Base-by-base conservation (phyloP, 1,140 invertebrate species). In the Condylostylus longicornis region DNA sequence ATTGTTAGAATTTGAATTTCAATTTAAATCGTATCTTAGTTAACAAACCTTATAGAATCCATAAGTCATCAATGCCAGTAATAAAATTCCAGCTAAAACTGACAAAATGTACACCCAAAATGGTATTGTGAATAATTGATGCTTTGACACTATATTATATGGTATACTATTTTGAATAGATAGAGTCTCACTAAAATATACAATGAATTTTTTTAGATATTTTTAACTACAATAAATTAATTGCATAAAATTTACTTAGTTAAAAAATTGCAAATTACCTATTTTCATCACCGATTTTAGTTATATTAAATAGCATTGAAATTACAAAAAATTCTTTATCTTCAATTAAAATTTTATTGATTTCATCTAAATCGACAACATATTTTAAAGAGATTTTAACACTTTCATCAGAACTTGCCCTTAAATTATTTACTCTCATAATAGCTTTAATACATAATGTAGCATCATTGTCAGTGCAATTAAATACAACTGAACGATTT, bases 401-500 rank as follows among this genome's bases (percentile, higher is more conserved):
- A 14, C 48, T 51, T 2, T 58, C 40, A 6, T 53, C 48, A 15
- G 48, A 52, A 33, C 56, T 51, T 1, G 52, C 45, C 37, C 42
- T 48, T 18, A 57, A 58, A 33, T 57, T 53, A 8, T 52, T 44
- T 9, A 61, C 44, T 3, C 41, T 42, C 37, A 58, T 48, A 17
- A 53, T 45, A 22, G 57, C 57, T 14, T 54, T 37, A 2, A 58
- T 34, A 31, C 58, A 61, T 7, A 41, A 35, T 17, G 52, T 52
- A 39, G 50, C 58, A 13, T 46, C 38, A 8, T 51, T 46, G 46
- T 60, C 50, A 7, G 48, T 40, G 14, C 58, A 61, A 30, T 58
- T 54, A 35, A 61, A 60, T 5, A 57, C 55, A 33, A 61, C 58
- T 13, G 58, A 60, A 13, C 58, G 51, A 38, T 61, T 61, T 2